Evolutionary conservation across 2,888 invertebrate species (phyloP).

Genomic region (Andrena dorsata): DNA sequence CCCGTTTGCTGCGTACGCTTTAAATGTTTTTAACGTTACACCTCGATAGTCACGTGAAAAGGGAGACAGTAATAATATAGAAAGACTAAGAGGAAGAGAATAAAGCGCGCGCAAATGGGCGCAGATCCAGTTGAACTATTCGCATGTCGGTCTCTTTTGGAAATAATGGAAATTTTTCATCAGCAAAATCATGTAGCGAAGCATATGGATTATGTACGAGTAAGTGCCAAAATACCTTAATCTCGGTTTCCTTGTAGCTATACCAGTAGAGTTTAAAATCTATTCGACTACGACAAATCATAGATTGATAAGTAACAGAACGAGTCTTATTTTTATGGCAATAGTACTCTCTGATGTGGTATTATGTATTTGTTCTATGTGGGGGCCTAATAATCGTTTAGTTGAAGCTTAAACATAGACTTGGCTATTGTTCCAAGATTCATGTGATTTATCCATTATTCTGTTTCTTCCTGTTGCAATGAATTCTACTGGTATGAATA

Average conservation of each 20-base stretch:
- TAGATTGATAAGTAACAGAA: slow-evolving; percentile 56
- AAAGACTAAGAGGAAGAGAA: slow-evolving; percentile 66
- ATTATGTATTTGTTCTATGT: slow-evolving; percentile 30
- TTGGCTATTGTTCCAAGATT: slow-evolving; percentile 32
- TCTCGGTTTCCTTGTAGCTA: slow-evolving; percentile 67
- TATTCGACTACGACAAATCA: slow-evolving; percentile 56
- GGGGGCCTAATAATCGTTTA: slow-evolving; percentile 20
- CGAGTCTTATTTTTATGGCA: slow-evolving; percentile 52
- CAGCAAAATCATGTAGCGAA: slow-evolving; percentile 69
- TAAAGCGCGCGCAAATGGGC: slow-evolving; percentile 27
- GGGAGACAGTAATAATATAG: slow-evolving; percentile 53
- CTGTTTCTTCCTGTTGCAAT: background rate
- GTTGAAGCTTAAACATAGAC: slow-evolving; percentile 33
- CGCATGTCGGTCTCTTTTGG: slow-evolving; percentile 31
- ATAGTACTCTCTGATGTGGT: slow-evolving; percentile 1
- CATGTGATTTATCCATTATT: slow-evolving; percentile 10
- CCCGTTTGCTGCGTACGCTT: slow-evolving; percentile 26
- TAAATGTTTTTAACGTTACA: slow-evolving; percentile 20
- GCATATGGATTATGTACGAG: slow-evolving; percentile 72
- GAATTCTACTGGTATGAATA: slow-evolving; percentile 35
- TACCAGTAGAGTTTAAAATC: slow-evolving; percentile 68
- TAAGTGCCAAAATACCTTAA: slow-evolving; percentile 68
- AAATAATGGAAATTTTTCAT: slow-evolving; percentile 54
- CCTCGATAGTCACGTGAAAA: slow-evolving; percentile 37
- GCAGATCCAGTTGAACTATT: slow-evolving; percentile 31